Conservation (phyloP, 2,797 vertebrate genomes). For the Chaenodraco wilsoni region DNA sequence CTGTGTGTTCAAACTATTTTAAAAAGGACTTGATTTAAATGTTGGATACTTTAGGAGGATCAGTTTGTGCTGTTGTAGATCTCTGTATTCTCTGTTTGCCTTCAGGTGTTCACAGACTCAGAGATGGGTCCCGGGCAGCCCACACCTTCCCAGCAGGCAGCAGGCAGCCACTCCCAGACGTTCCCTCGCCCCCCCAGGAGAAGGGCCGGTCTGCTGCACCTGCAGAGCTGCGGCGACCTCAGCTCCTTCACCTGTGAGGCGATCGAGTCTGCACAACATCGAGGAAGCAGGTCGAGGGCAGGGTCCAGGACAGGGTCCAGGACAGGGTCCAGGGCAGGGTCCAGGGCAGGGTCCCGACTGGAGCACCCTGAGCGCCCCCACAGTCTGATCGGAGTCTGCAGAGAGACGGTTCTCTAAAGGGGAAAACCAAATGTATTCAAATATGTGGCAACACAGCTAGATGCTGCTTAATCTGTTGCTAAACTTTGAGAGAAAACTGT, state of each 20-base stretch:
- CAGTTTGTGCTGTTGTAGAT: no score
- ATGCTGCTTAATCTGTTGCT: not conserved
- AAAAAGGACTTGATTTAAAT: no score
- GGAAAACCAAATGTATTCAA: not conserved
- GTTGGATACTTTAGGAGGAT: no score
- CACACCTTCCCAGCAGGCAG: slow-evolving; percentile 11
- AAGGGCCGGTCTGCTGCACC: slow-evolving; percentile 80
- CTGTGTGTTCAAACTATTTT: no score
- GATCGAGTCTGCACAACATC: slow-evolving; percentile 18
- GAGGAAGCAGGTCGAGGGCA: slow-evolving; percentile 10
- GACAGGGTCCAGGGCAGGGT: slow-evolving; percentile 16
- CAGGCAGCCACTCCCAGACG: slow-evolving; percentile 20
- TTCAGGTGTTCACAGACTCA: slow-evolving; percentile 58
- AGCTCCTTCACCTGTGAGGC: slow-evolving; percentile 81
- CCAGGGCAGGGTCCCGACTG: slow-evolving; percentile 50
- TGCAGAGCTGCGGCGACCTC: slow-evolving; percentile 87
- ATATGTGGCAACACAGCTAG: not conserved
- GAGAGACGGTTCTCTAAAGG: slow-evolving; percentile 86
- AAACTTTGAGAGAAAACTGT: not conserved
- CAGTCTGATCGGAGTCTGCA: slow-evolving; percentile 85
- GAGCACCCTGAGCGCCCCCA: slow-evolving; percentile 79
- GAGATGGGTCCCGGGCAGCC: slow-evolving; percentile 9
- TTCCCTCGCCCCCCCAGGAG: slow-evolving; percentile 58
- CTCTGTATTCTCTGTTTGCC: not conserved
- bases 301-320: slow-evolving; percentile 18